These are phyloP conservation scores for Hydrocynus forskahlii DNA, from an alignment of 2,797 vertebrate species.

Conservation along the genomic window DNA sequence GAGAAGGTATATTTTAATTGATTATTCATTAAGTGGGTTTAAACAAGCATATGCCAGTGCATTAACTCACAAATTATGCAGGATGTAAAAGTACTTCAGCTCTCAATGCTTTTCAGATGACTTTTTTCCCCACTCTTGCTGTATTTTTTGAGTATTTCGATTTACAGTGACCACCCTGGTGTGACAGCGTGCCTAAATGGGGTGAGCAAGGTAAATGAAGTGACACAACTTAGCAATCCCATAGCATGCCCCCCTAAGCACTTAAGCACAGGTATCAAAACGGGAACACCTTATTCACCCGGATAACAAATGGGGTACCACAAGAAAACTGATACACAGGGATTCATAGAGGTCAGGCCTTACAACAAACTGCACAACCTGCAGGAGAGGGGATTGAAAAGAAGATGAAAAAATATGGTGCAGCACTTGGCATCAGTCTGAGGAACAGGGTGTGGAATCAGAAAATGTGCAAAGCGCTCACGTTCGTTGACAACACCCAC, in stretches of 20 bases:
- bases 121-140: constrained; percentile 3
- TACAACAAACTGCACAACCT: constrained; percentile 19
- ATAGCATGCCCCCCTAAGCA: constrained; percentile 23
- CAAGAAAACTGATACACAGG: constrained; percentile 24
- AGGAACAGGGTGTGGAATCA: constrained; percentile 1
- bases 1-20: background rate
- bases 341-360: constrained; percentile 15
- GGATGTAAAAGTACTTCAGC: constrained; percentile 12
- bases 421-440: constrained; percentile 36
- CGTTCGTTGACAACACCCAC: constrained; percentile 15
- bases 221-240: constrained; percentile 25
- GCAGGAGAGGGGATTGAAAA: background rate
- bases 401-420: constrained; percentile 1
- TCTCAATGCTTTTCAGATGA: constrained; percentile 1
- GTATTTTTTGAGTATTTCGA: constrained; percentile 10
- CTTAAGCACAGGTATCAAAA: constrained; percentile 27
- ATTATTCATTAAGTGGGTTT: background rate
- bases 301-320: constrained; percentile 37
- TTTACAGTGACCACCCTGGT: background rate
- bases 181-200: constrained; percentile 32
- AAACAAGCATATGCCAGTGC: constrained; percentile 12
- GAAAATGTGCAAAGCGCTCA: constrained; percentile 43
- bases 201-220: constrained; percentile 32
- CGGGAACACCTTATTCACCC: constrained; percentile 30
- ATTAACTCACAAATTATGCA: constrained; percentile 36